Evolutionary conservation across 1,140 invertebrate species (phyloP), one percentile per base, ranked within the genome.

Genomic region (Bursaphelenchus mucronatus): DNA sequence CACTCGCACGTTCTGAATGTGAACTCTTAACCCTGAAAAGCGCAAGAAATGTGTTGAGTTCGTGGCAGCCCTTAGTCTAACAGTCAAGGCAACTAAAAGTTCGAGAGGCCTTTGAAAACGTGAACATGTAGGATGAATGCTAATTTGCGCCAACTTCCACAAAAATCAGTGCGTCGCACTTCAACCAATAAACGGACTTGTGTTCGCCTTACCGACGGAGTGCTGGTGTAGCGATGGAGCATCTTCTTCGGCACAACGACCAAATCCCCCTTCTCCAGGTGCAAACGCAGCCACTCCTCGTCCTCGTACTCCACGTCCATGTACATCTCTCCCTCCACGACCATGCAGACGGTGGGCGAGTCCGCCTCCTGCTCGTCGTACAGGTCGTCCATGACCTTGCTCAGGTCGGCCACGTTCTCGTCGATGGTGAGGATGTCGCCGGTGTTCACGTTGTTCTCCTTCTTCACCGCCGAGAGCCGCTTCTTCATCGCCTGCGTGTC

Each of bases 401-500:
- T 52, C 46, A 69, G 45, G 54, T 54, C 68, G 21, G 15, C 51
- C 41, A 72, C 19, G 11, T 40, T 46, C 30, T 72, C 51, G 17
- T 72, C 54, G 19, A 74, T 58, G 11, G 67, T 68, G 8, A 68
- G 10, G 13, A 68, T 56, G 30, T 68, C 67, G 30, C 39, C 40
- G 43, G 44, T 19, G 8, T 30, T 30, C 30, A 30, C 30, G 30
- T 70, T 63, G 30, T 64, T 63, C 53, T 78, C 75, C 11, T 62
- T 62, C 30, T 68, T 69, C 13, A 78, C 70, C 15, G 64, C 63
- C 7, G 76, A 68, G 5, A 78, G 56, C 11, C 76, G 67, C 51
- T 78, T 78, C 57, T 78, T 78, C 76, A 74, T 73, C 21, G 79
- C 71, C 41, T 66, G 62, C 13, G 74, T 78, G 45, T 80, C 77